These are phyloP conservation scores for Salvelinus fontinalis DNA, from an alignment of 2,113 vertebrate genomes.

Conservation along the genomic window DNA sequence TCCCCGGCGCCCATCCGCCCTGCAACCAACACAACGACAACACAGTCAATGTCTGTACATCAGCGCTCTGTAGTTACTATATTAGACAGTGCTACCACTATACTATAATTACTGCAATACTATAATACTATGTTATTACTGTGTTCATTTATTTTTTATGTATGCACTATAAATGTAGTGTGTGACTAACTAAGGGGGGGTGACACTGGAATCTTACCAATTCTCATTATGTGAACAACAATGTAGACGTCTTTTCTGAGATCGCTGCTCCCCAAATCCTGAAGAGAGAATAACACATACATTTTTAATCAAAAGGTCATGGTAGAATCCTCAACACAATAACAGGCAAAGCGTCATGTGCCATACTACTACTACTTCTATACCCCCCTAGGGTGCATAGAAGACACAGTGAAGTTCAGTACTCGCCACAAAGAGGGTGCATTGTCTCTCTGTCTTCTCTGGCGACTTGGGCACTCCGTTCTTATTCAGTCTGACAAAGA, in stretches of 20 bases:
- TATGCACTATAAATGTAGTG: too few species aligned
- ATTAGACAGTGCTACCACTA: too few species aligned
- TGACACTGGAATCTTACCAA: constrained; percentile 77
- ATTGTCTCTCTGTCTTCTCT: constrained; percentile 94
- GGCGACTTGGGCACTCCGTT: constrained; percentile 95
- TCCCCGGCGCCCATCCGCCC: constrained; percentile 97
- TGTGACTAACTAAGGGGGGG: not conserved
- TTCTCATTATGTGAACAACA: constrained; percentile 93
- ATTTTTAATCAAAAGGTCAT: constrained; percentile 21
- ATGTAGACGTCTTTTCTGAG: constrained; percentile 97
- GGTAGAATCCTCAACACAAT: not conserved
- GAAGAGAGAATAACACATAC: constrained; percentile 43
- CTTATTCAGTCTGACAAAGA: constrained; percentile 96
- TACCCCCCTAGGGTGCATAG: too few species aligned
- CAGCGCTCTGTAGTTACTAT: too few species aligned
- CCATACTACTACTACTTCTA: constrained; percentile 71
- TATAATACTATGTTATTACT: too few species aligned
- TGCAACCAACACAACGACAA: constrained; percentile 50
- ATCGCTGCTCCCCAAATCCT: constrained; percentile 97
- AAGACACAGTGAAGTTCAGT: not conserved
- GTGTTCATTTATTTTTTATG: too few species aligned
- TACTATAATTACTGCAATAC: too few species aligned
- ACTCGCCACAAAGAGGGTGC: constrained; percentile 97
- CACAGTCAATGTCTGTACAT: not conserved
- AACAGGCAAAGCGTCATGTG: not conserved